Percentiles rank a stretch among this genome's conserved stretches.
These are phyloP conservation scores for Lamellibrachia luymesi DNA, from an alignment of 1,140 invertebrate species.

Conservation along the genomic window DNA sequence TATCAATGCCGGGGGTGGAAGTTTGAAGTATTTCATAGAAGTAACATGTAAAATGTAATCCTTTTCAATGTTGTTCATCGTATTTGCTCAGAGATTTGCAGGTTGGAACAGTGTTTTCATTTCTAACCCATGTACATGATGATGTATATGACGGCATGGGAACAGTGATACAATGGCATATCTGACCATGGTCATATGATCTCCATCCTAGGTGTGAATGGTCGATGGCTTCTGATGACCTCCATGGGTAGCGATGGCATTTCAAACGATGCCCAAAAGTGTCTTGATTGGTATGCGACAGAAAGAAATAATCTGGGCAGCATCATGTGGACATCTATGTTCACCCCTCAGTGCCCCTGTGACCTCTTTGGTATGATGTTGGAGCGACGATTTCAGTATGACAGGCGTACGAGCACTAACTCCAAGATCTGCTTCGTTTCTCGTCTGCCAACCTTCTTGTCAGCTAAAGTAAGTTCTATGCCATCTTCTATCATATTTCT, in stretches of 20 bases:
- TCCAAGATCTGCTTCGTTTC: not conserved
- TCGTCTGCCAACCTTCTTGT: not conserved
- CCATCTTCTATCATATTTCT: not conserved
- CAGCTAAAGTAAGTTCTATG: not conserved
- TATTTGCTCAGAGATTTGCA: too few relatives aligned
- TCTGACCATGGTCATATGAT: not conserved
- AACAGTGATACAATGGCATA: too few relatives aligned
- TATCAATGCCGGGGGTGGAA: too few relatives aligned
- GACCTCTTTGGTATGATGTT: not conserved
- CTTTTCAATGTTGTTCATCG: too few relatives aligned
- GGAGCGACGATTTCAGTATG: not conserved
- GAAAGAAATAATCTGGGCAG: not conserved
- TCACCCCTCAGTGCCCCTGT: not conserved
- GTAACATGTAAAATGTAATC: too few relatives aligned
- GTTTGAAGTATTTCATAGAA: too few relatives aligned
- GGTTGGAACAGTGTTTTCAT: too few relatives aligned
- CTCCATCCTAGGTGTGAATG: not conserved
- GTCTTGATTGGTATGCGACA: not conserved
- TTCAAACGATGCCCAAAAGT: not conserved
- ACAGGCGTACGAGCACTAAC: not conserved
- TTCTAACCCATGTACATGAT: too few relatives aligned
- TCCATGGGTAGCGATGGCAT: not conserved
- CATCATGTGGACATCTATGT: not conserved
- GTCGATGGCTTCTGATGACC: not conserved
- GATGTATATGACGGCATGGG: too few relatives aligned